Conservation (phyloP, 2,888 invertebrate species). For the Tolmerus cingulatus region DNA sequence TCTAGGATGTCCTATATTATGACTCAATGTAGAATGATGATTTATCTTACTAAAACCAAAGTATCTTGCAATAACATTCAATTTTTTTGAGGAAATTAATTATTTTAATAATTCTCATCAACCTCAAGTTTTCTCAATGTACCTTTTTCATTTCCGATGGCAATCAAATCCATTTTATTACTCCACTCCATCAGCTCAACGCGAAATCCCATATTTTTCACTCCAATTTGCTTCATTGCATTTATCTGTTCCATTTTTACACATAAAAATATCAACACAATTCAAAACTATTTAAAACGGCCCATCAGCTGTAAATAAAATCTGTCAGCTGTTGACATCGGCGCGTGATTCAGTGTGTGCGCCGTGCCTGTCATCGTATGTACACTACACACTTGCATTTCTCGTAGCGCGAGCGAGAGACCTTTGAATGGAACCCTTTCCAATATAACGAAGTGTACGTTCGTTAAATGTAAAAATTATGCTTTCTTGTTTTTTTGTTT, state of each 20-base stretch:
- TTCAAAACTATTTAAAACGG: background rate
- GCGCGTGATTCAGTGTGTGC: background rate
- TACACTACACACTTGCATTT: background rate
- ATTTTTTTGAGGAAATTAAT: background rate
- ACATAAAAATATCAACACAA: background rate
- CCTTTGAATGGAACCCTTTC: background rate
- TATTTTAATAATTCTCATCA: background rate
- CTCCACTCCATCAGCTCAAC: conserved; percentile 92
- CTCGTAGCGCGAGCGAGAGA: background rate
- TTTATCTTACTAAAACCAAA: background rate
- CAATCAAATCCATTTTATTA: conserved; percentile 90
- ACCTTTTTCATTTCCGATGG: conserved; percentile 87
- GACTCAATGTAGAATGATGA: too few relatives aligned
- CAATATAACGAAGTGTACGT: background rate
- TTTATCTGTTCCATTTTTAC: conserved; percentile 58
- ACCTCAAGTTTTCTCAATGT: conserved; percentile 36
- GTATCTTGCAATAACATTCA: background rate
- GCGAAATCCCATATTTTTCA: conserved; percentile 60
- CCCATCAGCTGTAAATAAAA: background rate
- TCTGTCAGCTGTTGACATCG: background rate
- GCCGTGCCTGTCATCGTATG: background rate
- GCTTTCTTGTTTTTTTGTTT: background rate
- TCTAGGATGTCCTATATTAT: too few relatives aligned
- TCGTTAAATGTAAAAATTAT: background rate
- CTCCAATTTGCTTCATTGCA: conserved; percentile 61